These are phyloP conservation scores for Anguilla japonica DNA, from an alignment of 2,113 vertebrate species.

Conservation along the genomic window DNA sequence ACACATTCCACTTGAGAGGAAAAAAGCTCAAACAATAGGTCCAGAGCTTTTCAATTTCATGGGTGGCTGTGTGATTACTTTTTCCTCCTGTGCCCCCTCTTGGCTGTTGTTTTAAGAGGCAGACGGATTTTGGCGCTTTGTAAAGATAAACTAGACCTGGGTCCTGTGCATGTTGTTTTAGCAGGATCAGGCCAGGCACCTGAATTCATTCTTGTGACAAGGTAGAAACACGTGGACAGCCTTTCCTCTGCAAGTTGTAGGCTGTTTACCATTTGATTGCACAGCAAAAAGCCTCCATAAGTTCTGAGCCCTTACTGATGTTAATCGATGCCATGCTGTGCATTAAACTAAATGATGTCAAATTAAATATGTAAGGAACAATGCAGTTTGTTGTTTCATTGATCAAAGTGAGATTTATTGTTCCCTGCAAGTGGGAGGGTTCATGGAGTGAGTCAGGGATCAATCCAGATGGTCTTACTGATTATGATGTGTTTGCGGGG, in stretches of 20 bases:
- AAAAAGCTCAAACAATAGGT: constrained; percentile 16
- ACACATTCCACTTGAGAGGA: constrained; percentile 13
- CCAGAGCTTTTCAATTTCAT: constrained; percentile 25
- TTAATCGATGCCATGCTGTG: neutral
- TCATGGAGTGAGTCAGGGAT: neutral
- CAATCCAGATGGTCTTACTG: neutral
- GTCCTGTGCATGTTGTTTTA: neutral
- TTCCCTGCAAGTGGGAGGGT: constrained; percentile 1
- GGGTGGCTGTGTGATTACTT: constrained; percentile 19
- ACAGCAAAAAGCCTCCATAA: constrained; percentile 10
- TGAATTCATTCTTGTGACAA: neutral
- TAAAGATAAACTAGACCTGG: neutral
- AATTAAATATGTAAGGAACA: constrained; percentile 7
- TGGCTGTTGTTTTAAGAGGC: constrained; percentile 13
- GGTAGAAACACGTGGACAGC: neutral
- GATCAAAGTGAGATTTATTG: constrained; percentile 10
- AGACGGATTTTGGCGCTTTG: neutral
- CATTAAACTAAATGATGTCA: neutral
- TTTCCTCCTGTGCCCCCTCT: neutral
- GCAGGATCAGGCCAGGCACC: neutral
- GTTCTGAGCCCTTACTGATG: neutral
- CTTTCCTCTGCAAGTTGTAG: neutral
- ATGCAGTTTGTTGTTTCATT: constrained; percentile 7
- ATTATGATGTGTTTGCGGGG: neutral
- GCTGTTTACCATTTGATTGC: constrained; percentile 2